Base-by-base conservation (phyloP, 2,888 invertebrate species). In the Chrysotoxum bicinctum region DNA sequence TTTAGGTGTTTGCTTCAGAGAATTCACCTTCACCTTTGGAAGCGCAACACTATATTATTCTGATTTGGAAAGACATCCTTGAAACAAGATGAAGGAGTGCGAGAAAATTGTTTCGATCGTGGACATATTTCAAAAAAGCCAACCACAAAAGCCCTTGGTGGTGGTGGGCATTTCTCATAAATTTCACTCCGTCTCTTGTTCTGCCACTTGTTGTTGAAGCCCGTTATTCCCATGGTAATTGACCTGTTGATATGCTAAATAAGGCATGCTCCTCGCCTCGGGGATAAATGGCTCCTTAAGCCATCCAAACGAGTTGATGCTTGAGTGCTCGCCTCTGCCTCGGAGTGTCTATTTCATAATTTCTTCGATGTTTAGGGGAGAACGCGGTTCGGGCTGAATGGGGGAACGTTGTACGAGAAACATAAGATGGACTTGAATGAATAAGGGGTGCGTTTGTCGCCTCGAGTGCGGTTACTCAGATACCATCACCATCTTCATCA, bases 181-280 rank as follows among this genome's bases (percentile, higher is more conserved):
- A 80, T 84, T 75, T 48, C n/a, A 40, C 37, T 45, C 19, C 12
- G 10, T 35, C 70, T 21, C 58, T 19, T 37, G 16, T 14, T 48
- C 21, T 52, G 58, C 70, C 70, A 75, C 75, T 84, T 84, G 84
- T 84, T 64, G 80, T 70, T 80, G 68, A 72, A 66, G 80, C 70
- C 68, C 58, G 43, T 19, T 73, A 72, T 84, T 75, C 80, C 80
- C 84, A 80, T 72, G 84, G 72, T 80, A 84, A 84, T 84, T 84
- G 84, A 84, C 84, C 84, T 84, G 84, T 84, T 80, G 84, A 84
- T 84, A 75, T 84, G 84, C 75, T 80, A 80, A 84, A 84, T 72
- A 84, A 84, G 80, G 76, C 80, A 84, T 80, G 72, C 80, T 75
- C 80, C 84, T 75, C 48, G 80, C 68, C 75, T 48, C 72, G 45